Evolutionary conservation across 2,888 invertebrate species (phyloP), one percentile per base, ranked within the genome.

Genomic region (Dione juno): DNA sequence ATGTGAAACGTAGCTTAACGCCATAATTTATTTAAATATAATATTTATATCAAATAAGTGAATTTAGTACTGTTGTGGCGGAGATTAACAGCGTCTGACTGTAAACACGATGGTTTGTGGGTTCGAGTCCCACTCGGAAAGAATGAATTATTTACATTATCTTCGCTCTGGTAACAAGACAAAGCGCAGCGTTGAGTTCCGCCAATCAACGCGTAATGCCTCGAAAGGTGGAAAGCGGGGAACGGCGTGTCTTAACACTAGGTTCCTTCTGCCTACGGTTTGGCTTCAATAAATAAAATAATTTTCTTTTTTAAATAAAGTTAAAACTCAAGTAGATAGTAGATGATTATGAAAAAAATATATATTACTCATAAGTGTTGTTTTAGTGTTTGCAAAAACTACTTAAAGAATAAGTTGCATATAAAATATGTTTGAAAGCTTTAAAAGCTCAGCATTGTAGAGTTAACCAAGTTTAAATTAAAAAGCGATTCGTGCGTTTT

Each of bases 401-500:
- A 10, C 3, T 48, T 48, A n/a, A 50, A 50, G 9, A 50, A 50
- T 50, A 50, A 19, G 19, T 50, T 50, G 19, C 1, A 50, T 13
- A 40, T 16, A n/a, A 37, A 28, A 61, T 43, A 61, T 28, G 3
- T 45, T 41, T 21, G 28, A 61, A 21, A 50, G 8, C 8, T 63
- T 37, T 19, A 64, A 37, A 37, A 50, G 11, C 35, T 50, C 14
- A 64, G 8, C 8, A 11, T 48, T 48, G 41, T 21, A 16, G 19
- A 52, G 64, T 19, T 52, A 48, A 64, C 37, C 37, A 21, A 52
- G 52, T 66, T 70, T 58, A 58, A 70, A 66, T 53, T 70, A 43
- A 70, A 66, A 35, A 59, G 66, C 59, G 35, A 45, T 19, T 50
- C 70, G 70, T 70, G 70, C 70, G 70, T 66, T 57, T 28, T 58